Evolutionary conservation across 2,888 invertebrate genomes (phyloP), one percentile per base, ranked within the genome.

Genomic region (Ormyrus pomaceus): DNA sequence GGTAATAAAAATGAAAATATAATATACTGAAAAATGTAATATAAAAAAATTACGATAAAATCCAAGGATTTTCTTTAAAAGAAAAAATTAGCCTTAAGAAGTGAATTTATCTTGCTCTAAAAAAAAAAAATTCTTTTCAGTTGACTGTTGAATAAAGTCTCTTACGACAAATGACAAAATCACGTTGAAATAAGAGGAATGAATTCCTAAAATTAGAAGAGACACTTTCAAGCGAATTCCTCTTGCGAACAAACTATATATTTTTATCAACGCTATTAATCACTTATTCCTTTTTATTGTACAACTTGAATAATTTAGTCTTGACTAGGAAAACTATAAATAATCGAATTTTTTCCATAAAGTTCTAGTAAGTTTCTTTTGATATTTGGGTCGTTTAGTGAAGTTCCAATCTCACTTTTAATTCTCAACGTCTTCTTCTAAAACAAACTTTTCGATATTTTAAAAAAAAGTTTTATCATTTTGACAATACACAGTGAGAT

Each of bases 11-110:
- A 65, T 56, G 70, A 75, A 70, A 58, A 77, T 65, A 71, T 76
- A 64, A 61, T n/a, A 73, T 65, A 73, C 34, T 46, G 13, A 66
- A 66, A 34, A 73, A 69, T 69, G 56, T 69, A 73, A 73, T 61
- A 64, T 62, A 64, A 59, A 74, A 73, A 59, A 69, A 77, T 50
- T 66, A 72, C 53, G 48, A 59, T 56, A 58, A 77, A 34, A 69
- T 74, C 34, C 55, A 80, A 77, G 46, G 9, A 53, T 50, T 73
- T 79, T 73, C 58, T 74, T 79, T 58, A 58, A 73, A 73, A 66
- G 70, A 66, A 80, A 76, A 71, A 73, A 62, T 70, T 80, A 80
- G 72, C 71, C 65, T 80, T 80, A 72, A 72, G 69, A 73, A 69
- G 48, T 69, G 72, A 62, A 80, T 77, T 73, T 64, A 68, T 73